Base-by-base conservation (phyloP, 2,888 invertebrate species). In the Brachylomia viminalis region DNA sequence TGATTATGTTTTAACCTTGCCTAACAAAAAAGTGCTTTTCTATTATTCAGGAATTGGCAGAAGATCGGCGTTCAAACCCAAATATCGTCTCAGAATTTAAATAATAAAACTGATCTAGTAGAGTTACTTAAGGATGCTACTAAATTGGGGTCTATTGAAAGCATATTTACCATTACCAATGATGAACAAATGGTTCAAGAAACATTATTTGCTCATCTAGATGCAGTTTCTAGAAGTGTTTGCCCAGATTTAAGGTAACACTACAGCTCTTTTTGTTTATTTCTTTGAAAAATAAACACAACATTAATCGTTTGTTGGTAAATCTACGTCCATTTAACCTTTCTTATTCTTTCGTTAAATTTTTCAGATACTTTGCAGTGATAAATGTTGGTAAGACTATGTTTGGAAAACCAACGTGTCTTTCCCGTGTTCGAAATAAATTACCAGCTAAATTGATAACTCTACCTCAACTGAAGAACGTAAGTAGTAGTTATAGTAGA, bases 161-260 rank as follows among this genome's bases (percentile, higher is more conserved):
- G 92, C 10, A 86, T 93, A 56, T 91, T 88, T 77, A 65, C 88
- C 0, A 70, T 86, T 10, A 75, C 82, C 30, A 83, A 83, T 23
- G 75, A 78, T 42, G 65, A 79, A n/a, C 68, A 74, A 23, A 80
- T 72, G 1, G 65, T 77, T 5, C 72, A 83, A n/a, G 79, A 87
- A 52, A 73, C 78, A 17, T 45, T 88, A 0, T 75, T 92, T 5
- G 68, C 67, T 61, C 72, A 82, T 49, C 73, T 93, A 11, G 92
- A 93, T 83, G 38, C 71, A 30, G 78, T 75, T 8, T 85, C 91
- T 7, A 90, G 90, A 79, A 89, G 88, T 82, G 38, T 88, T 5
- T 90, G 91, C 67, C 87, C 88, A 4, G 66, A 84, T 15, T 65
- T 93, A 56, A 90, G 87, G 93, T 72, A 42, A 72, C 6, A 23